Conservation (phyloP, 2,113 vertebrate genomes). For the Mormyrus lacerda region DNA sequence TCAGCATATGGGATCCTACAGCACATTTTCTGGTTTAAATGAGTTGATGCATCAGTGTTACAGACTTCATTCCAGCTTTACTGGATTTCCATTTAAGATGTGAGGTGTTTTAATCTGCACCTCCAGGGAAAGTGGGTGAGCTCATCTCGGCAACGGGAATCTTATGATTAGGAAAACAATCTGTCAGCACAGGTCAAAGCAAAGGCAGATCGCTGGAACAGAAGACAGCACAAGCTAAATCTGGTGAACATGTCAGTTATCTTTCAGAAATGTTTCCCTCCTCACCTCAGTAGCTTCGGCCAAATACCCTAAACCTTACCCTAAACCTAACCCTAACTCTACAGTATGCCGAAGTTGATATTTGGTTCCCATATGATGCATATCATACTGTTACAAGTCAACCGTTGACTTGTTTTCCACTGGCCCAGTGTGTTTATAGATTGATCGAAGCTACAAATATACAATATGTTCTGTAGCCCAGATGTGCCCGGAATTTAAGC, state of each 20-base stretch:
- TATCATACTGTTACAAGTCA: neutral
- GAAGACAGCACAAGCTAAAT: neutral
- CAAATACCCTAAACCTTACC: neutral
- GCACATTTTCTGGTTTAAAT: neutral
- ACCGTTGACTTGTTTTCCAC: neutral
- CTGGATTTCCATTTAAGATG: neutral
- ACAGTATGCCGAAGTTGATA: neutral
- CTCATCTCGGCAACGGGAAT: neutral
- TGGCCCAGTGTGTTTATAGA: neutral
- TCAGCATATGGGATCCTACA: neutral
- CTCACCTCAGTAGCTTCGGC: neutral
- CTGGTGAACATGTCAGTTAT: neutral
- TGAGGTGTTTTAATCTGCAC: neutral
- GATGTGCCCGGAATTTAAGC: too few species aligned
- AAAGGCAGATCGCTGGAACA: neutral
- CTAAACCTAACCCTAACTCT: neutral
- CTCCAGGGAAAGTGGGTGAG: neutral
- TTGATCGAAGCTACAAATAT: neutral
- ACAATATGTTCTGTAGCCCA: neutral
- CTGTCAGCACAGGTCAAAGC: neutral
- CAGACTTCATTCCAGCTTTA: neutral
- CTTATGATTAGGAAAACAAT: neutral
- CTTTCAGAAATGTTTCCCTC: neutral
- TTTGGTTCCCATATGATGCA: neutral
- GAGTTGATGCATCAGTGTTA: neutral